Evolutionary conservation across 2,888 invertebrate species (phyloP), one percentile per base, ranked within the genome.

Genomic region (Cryptocephalus moraei): DNA sequence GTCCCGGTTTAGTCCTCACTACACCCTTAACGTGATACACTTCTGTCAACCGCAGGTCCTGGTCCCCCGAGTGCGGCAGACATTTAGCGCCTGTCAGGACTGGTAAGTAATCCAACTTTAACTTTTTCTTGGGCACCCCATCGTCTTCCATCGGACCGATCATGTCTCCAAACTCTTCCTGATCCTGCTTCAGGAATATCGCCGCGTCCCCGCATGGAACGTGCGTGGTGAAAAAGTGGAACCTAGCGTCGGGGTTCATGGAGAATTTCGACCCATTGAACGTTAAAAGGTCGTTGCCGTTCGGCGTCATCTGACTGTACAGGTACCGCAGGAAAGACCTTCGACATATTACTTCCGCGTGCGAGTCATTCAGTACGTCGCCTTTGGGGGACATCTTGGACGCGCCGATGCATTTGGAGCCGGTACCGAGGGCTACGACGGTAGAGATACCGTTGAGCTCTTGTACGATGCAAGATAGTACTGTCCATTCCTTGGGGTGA

Each of bases 131-230:
- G 4, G 14, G 12, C 10, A 40, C 8, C n/a, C 13, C 13, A 8
- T 32, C 39, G 4, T 44, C 45, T 12, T 45, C 44, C 8, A 12
- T 32, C 32, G 45, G 41, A 32, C 39, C 39, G 48, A 56, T n/a
- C 42, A 52, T 40, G 46, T 60, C 47, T 12, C 59, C 59, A 47
- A 59, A 56, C 48, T 63, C 60, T 11, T 69, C 66, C 2, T 55
- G 58, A 43, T 55, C 58, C 66, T 63, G 59, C 55, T 80, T 84
- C 1, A 79, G 78, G 64, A 87, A 79, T 57, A 95, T 94, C 12
- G 91, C 86, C 10, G 91, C 91, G 77, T 95, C 95, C 0, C 95
- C 95, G 72, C 95, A 95, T 12, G 94, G 95, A 36, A 86, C 78
- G 65, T 91, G 88, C 43, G 90, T 91, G 32, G 87, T 82, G 62